Base-by-base conservation (phyloP, 1,140 invertebrate genomes). In the Tigriopus japonicus region DNA sequence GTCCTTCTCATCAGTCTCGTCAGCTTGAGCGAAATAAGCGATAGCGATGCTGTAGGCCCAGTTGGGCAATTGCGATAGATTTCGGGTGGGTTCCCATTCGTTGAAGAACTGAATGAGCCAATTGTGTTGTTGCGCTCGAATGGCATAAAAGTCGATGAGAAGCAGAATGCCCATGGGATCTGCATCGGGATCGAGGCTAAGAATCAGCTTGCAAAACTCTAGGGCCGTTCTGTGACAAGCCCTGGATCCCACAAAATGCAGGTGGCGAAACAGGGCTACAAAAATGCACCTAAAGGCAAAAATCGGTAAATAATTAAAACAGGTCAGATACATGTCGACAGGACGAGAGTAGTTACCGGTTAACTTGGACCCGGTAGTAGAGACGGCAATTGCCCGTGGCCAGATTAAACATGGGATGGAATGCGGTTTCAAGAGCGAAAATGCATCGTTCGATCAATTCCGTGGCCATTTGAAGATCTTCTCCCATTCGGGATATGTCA, bases 61-160 rank as follows among this genome's bases (percentile, higher is more conserved):
- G 68, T 93, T 94, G 54, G 88, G 89, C 42, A 94, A 71, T 68
- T 87, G 84, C 19, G 77, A 78, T 5, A 89, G 72, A 56, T 72
- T 64, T 73, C 71, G 42, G 69, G 58, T 63, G 1, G 55, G 60
- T 42, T 67, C 64, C 35, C 62, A 65, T 13, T 19, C 35, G 14
- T 45, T 42, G 23, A 61, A 81, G 52, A 87, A 75, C 6, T 83
- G 74, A 13, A 77, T 65, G 0, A 90, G 74, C 83, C 88, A 94
- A n/a, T 78, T 71, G 68, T 84, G 87, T 72, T 94, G 84, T 56
- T 80, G 79, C 52, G 84, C 78, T 62, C 85, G 73, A 41, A 95
- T 67, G 0, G 90, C 88, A 69, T 90, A 87, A 64, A 87, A 88
- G 69, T 95, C 90, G 2, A 96, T 80, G 64, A 84, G 77, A 19